These are phyloP conservation scores for Scaptodrosophila lebanonensis DNA, from an alignment of 1,140 invertebrate genomes.

Conservation along the genomic window DNA sequence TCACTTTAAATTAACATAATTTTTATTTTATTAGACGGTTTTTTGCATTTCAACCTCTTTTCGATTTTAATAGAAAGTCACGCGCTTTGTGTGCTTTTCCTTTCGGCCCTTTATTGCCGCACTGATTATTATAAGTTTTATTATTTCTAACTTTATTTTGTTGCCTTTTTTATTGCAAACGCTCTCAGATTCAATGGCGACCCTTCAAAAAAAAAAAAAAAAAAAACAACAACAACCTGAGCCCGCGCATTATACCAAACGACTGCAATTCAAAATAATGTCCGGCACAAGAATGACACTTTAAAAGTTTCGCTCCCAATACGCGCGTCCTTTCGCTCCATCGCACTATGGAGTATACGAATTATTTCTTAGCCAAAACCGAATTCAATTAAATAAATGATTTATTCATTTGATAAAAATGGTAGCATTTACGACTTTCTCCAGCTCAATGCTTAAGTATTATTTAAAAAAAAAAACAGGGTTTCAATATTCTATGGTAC, in stretches of 20 bases:
- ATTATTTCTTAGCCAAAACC: too few species aligned
- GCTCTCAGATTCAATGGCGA: slow-evolving; percentile 19
- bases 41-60: slow-evolving; percentile 37
- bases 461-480: too few species aligned
- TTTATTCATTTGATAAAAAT: too few species aligned
- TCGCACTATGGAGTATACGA: too few species aligned
- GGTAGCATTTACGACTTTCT: too few species aligned
- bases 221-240: slow-evolving; percentile 25
- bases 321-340: too few species aligned
- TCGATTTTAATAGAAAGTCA: slow-evolving; percentile 65
- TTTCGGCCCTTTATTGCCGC: too few species aligned
- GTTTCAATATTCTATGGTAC: too few species aligned
- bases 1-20: slow-evolving; percentile 74
- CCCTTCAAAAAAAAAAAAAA: too few species aligned
- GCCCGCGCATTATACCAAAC: slow-evolving; percentile 58
- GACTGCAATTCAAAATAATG: slow-evolving; percentile 70
- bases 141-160: slow-evolving; percentile 23
- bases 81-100: slow-evolving; percentile 53
- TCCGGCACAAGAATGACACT: slow-evolving; percentile 34
- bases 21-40: slow-evolving; percentile 52
- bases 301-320: slow-evolving; percentile 48
- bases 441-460: too few species aligned
- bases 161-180: slow-evolving; percentile 52
- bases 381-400: too few species aligned
- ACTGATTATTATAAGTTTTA: slow-evolving; percentile 64